Evolutionary conservation across 2,797 vertebrate genomes (phyloP).

Genomic region (Sparus aurata): DNA sequence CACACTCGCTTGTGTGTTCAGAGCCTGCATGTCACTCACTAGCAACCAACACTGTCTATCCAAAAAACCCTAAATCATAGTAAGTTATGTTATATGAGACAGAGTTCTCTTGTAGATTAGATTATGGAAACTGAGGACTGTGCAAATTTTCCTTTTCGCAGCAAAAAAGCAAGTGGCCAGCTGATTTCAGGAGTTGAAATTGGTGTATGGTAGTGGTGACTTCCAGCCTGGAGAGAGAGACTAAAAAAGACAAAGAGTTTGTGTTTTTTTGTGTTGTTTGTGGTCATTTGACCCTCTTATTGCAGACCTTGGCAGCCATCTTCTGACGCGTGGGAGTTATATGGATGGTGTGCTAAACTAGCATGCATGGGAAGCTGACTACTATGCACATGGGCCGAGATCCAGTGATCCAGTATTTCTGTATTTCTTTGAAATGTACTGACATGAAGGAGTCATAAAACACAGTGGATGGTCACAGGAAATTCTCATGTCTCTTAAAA

Average conservation of each 20-base stretch:
- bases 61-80: no score
- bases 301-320: neutral
- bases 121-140: no score
- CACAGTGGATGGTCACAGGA: constrained; percentile 28
- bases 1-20: no score
- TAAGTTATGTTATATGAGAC: no score
- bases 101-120: no score
- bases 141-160: no score
- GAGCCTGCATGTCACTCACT: no score
- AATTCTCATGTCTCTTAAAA: constrained; percentile 51
- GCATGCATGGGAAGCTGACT: constrained; percentile 1
- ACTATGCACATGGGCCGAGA: neutral
- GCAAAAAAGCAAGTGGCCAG: neutral
- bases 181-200: neutral
- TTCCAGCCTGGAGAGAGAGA: constrained; percentile 2
- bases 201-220: neutral
- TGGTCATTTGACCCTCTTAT: neutral
- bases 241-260: neutral
- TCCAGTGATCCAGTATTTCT: constrained; percentile 15
- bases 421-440: constrained; percentile 4
- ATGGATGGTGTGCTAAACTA: neutral
- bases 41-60: no score
- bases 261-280: neutral
- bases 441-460: constrained; percentile 20
- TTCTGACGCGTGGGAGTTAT: neutral